These are phyloP conservation scores for Ciona savignyi DNA, from an alignment of 23 tunicate genomes.

Conservation along the genomic window DNA sequence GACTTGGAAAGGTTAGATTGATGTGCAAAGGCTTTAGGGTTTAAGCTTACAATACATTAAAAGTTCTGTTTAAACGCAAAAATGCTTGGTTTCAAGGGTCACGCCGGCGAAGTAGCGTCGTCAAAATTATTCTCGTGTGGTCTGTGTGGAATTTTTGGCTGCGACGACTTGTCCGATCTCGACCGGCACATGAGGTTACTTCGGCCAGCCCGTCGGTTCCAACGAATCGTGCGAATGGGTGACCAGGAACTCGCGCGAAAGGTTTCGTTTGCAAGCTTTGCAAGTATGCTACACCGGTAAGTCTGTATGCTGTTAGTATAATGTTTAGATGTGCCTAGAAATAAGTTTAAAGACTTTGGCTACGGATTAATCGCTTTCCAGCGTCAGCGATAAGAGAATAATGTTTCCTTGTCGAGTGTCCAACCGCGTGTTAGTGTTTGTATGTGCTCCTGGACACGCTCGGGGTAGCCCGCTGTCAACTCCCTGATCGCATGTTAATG, in stretches of 20 bases:
- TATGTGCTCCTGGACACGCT: background rate
- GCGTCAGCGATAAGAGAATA: background rate
- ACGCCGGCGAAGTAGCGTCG: conserved; percentile 14
- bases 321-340: too few species aligned
- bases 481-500: background rate
- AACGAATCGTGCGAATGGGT: conserved; percentile 94
- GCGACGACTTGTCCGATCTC: conserved; percentile 57
- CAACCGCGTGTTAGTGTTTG: too few species aligned
- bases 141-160: conserved; percentile 55
- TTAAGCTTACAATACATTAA: too few species aligned
- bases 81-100: conserved; percentile 1
- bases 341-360: background rate
- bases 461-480: background rate
- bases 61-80: too few species aligned
- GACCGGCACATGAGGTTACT: conserved; percentile 62
- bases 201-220: too few species aligned
- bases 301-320: too few species aligned
- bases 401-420: background rate
- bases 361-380: background rate
- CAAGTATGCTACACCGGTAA: conserved; percentile 80
- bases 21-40: too few species aligned
- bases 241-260: conserved; percentile 35
- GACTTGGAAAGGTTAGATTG: too few species aligned
- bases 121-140: conserved; percentile 71
- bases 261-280: conserved; percentile 75